These are phyloP conservation scores for Pteronura brasiliensis DNA, from an alignment of 2,113 vertebrate species.

Conservation along the genomic window DNA sequence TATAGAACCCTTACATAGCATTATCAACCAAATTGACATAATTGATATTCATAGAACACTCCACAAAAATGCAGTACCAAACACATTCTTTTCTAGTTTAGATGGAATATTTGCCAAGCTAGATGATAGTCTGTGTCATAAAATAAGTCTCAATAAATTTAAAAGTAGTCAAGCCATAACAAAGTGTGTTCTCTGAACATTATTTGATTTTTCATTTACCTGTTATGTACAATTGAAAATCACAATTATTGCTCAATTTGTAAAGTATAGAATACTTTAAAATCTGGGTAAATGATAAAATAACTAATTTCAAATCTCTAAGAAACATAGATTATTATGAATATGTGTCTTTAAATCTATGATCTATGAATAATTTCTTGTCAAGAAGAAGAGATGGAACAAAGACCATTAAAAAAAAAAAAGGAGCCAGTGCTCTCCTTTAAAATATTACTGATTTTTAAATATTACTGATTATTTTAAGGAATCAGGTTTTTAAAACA, in stretches of 20 bases:
- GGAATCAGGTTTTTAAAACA: neutral
- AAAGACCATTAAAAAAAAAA: neutral
- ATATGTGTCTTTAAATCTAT: neutral
- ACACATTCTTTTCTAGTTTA: neutral
- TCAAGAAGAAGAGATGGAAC: neutral
- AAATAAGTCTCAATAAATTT: neutral
- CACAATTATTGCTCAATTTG: neutral
- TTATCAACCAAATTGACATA: conserved; percentile 12
- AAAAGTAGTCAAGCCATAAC: neutral
- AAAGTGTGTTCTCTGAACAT: neutral
- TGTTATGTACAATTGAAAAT: neutral
- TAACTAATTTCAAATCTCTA: neutral
- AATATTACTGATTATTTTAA: neutral
- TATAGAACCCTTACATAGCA: neutral
- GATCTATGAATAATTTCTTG: neutral
- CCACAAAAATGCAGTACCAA: neutral
- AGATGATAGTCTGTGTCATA: neutral
- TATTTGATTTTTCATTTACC: neutral
- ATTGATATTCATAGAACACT: neutral
- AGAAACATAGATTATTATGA: neutral
- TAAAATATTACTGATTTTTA: neutral
- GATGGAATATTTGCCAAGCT: neutral
- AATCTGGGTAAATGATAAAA: neutral
- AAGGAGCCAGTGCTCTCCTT: neutral
- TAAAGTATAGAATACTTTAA: neutral